phyloP scores from a whole-genome alignment of 1,140 invertebrate genomes.

The Apis florea region DNA sequence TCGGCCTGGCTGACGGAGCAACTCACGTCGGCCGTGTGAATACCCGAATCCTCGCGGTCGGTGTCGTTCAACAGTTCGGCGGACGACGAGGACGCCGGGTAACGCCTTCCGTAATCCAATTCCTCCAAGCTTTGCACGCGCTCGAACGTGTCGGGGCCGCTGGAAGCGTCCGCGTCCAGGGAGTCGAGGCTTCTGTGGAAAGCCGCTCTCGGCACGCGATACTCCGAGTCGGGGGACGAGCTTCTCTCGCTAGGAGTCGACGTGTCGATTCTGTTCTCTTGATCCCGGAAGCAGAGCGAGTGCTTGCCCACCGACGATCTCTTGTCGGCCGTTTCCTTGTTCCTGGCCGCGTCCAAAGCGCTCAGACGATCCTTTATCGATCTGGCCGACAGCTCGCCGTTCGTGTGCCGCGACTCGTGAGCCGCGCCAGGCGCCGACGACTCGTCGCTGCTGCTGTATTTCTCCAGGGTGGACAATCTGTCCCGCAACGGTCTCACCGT shows the following conservation, averaged over 20 bases:
- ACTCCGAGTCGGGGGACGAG: conserved; percentile 77
- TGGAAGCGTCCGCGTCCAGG: conserved; percentile 81
- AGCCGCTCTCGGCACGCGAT: conserved; percentile 72
- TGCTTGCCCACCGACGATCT: conserved; percentile 58
- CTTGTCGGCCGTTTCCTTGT: conserved; percentile 78
- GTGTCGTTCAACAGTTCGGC: conserved; percentile 82
- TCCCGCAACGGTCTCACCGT: conserved; percentile 73
- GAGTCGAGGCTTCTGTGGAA: conserved; percentile 85
- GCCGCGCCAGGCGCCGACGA: conserved; percentile 44
- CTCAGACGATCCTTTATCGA: conserved; percentile 82
- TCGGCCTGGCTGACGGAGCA: conserved; percentile 88
- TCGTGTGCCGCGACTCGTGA: conserved; percentile 66
- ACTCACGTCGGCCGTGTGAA: conserved; percentile 89
- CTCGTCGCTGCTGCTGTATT: conserved; percentile 69
- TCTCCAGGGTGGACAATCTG: conserved; percentile 75
- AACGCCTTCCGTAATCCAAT: conserved; percentile 81
- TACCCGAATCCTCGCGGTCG: conserved; percentile 90
- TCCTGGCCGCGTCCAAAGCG: conserved; percentile 79
- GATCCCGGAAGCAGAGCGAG: conserved; percentile 70
- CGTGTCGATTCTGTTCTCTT: conserved; percentile 60
- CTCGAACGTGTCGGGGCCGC: conserved; percentile 82
- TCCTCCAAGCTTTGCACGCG: conserved; percentile 85
- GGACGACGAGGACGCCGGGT: conserved; percentile 81
- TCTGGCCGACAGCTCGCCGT: conserved; percentile 80
- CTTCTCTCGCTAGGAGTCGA: conserved; percentile 72